Evolutionary conservation across 2,888 invertebrate genomes (phyloP).

Genomic region (Machimus atricapillus): DNA sequence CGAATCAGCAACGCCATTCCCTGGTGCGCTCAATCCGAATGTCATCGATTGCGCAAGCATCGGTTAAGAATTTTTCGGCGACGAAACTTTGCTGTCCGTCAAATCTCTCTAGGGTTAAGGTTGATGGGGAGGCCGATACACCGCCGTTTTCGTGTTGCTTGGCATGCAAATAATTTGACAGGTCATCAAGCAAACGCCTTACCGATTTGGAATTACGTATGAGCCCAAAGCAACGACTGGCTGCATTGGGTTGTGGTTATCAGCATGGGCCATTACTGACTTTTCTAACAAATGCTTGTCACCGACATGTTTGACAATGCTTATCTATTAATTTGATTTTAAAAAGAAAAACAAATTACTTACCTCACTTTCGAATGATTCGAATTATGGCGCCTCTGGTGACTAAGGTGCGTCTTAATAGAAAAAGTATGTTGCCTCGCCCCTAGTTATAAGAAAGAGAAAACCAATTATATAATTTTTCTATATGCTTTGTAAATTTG

Average conservation of each 20-base stretch:
- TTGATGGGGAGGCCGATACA: background rate
- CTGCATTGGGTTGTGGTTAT: background rate
- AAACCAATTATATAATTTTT: background rate
- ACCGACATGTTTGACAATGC: slow-evolving; percentile 25
- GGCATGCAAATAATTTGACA: slow-evolving; percentile 12
- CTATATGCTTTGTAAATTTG: background rate
- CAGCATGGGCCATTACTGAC: background rate
- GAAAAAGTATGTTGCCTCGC: background rate
- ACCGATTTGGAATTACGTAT: background rate
- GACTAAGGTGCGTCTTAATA: slow-evolving; percentile 9
- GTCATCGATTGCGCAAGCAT: background rate
- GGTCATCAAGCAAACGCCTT: background rate
- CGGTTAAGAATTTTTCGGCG: background rate
- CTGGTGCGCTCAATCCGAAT: background rate
- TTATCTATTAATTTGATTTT: slow-evolving; percentile 12
- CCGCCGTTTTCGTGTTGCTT: background rate
- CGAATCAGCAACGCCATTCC: background rate
- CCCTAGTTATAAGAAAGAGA: background rate
- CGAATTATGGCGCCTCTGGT: background rate
- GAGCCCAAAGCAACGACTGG: background rate
- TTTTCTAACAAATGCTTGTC: slow-evolving; percentile 21
- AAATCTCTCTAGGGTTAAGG: background rate
- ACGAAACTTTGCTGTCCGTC: background rate
- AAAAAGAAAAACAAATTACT: background rate
- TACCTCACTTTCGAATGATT: background rate